Percentiles rank a stretch among this genome's conserved stretches.
These are phyloP conservation scores for Casuarius casuarius DNA, from an alignment of 2,113 vertebrate genomes.

Conservation along the genomic window DNA sequence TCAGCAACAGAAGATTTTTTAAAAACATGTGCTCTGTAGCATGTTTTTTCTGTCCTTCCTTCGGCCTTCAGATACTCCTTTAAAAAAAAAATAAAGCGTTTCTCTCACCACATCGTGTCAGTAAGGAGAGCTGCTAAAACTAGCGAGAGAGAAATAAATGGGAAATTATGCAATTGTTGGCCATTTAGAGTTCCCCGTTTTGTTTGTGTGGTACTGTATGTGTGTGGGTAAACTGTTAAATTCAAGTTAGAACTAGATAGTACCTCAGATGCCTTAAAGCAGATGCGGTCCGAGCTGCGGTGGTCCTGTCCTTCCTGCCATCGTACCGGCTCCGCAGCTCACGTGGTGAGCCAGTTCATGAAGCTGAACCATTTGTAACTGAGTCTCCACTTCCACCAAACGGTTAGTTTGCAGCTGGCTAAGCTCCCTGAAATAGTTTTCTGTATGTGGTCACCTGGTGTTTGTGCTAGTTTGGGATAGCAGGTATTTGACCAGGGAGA, in stretches of 20 bases:
- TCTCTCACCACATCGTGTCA: neutral
- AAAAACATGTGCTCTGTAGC: neutral
- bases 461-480: neutral
- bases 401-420: neutral
- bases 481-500: neutral
- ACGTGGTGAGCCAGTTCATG: rapidly evolving
- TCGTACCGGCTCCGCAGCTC: neutral
- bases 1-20: neutral
- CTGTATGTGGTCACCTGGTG: neutral
- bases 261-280: neutral
- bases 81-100: neutral
- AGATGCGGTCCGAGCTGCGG: neutral
- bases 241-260: rapidly evolving
- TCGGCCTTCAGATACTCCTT: neutral
- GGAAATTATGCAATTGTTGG: too few relatives aligned
- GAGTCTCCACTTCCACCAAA: neutral
- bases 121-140: neutral
- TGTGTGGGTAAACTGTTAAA: neutral
- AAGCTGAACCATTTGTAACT: neutral
- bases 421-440: neutral
- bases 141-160: neutral
- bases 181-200: neutral
- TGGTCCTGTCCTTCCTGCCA: neutral
- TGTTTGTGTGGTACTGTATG: neutral
- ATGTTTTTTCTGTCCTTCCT: neutral